phyloP scores from a whole-genome alignment of 2,888 invertebrate genomes.

The Volucella inflata region DNA sequence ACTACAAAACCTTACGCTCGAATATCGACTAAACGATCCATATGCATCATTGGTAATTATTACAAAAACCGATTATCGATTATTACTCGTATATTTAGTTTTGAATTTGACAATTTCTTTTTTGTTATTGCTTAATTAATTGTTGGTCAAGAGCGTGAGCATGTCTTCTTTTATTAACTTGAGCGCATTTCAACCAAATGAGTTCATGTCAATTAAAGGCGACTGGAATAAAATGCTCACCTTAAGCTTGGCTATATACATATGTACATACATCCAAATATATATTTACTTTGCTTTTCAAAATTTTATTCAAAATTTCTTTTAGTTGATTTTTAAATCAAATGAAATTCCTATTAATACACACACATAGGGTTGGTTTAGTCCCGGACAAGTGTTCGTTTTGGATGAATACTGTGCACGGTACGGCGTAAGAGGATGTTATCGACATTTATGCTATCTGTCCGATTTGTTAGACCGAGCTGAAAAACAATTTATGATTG shows the following conservation, averaged over 20 bases:
- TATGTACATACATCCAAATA: no score
- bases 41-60: slow-evolving; percentile 96
- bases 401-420: slow-evolving; percentile 98
- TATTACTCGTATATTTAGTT: neutral
- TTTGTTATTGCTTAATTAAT: neutral
- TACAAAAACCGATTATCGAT: neutral
- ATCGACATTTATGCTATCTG: slow-evolving; percentile 97
- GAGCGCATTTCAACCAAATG: neutral
- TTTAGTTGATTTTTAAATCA: slow-evolving; percentile 19
- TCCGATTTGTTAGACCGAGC: slow-evolving; percentile 97
- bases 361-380: slow-evolving; percentile 96
- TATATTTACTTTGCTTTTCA: slow-evolving; percentile 31
- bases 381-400: slow-evolving; percentile 99
- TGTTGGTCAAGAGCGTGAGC: neutral
- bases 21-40: slow-evolving; percentile 98
- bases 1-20: slow-evolving; percentile 95
- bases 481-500: slow-evolving; percentile 97
- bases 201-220: slow-evolving; percentile 14
- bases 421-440: slow-evolving; percentile 98
- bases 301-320: neutral
- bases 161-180: slow-evolving; percentile 10
- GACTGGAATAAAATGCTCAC: neutral
- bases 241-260: no score
- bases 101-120: slow-evolving; percentile 3
- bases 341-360: slow-evolving; percentile 51